A percentile compares a stretch with the other conserved stretches of the same genome.
Conservation (phyloP, 23 tunicate species). For the Ciona savignyi region DNA sequence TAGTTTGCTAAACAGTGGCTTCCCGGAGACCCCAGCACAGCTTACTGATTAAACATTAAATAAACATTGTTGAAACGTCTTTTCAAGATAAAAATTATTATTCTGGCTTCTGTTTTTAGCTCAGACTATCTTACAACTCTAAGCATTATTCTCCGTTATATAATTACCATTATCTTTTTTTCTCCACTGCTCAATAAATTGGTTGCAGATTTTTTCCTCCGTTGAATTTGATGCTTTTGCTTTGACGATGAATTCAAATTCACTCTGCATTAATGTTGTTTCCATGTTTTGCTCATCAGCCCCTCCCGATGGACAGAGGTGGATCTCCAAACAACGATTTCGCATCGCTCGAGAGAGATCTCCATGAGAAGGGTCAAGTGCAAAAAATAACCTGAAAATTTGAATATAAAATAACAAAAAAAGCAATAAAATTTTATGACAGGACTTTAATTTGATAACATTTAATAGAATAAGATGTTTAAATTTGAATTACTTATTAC, state of each 20-base stretch:
- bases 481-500: no score
- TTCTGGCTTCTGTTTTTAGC: no score
- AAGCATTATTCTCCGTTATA: no score
- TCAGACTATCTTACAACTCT: no score
- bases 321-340: conserved; percentile 86
- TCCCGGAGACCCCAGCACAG: no score
- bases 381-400: conserved; percentile 51
- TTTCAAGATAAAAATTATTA: no score
- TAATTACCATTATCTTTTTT: not conserved
- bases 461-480: no score
- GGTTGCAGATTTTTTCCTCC: not conserved
- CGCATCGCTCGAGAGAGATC: conserved; percentile 95
- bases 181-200: not conserved
- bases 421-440: no score
- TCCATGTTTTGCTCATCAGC: not conserved
- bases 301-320: conserved; percentile 9
- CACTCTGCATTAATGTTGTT: not conserved
- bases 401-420: not conserved
- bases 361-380: conserved; percentile 61
- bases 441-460: no score
- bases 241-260: not conserved
- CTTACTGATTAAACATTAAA: no score
- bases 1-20: no score
- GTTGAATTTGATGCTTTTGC: not conserved
- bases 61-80: no score